Percentiles rank a stretch among this genome's conserved stretches.
Evolutionary conservation across 2,113 vertebrate species (phyloP).

Genomic region (Lucifuga dentata): DNA sequence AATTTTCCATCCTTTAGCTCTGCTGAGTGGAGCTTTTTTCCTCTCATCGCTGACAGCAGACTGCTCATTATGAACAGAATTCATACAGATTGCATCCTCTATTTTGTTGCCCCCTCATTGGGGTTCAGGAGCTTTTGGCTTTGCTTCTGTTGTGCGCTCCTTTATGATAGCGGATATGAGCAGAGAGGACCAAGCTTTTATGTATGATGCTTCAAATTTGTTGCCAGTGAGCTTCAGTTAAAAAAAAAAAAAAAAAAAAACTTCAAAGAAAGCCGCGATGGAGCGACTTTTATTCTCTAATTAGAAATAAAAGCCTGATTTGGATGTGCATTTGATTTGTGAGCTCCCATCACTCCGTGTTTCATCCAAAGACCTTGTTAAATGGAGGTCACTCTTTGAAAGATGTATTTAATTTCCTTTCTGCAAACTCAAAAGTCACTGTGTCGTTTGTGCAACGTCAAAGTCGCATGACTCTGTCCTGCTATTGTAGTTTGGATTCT

Average conservation of each 20-base stretch:
- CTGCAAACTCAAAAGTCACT: slow-evolving; percentile 5
- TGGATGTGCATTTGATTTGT: slow-evolving; percentile 53
- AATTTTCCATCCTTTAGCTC: slow-evolving; percentile 74
- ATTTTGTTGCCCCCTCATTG: slow-evolving; percentile 62
- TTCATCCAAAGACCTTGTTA: slow-evolving; percentile 2
- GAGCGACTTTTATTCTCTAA: slow-evolving; percentile 62
- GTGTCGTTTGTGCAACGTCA: slow-evolving; percentile 6
- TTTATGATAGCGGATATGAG: slow-evolving; percentile 68
- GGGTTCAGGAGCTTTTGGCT: slow-evolving; percentile 57
- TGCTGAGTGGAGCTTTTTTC: slow-evolving; percentile 56
- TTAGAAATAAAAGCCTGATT: slow-evolving; percentile 62
- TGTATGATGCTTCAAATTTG: slow-evolving; percentile 54
- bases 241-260: too few relatives aligned
- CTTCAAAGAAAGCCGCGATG: slow-evolving; percentile 64
- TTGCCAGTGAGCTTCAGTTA: slow-evolving; percentile 37
- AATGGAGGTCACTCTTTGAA: slow-evolving; percentile 16
- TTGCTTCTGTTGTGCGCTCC: slow-evolving; percentile 44
- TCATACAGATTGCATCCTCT: slow-evolving; percentile 75
- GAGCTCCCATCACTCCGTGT: not conserved
- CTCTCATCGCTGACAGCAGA: slow-evolving; percentile 25
- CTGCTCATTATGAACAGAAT: slow-evolving; percentile 72
- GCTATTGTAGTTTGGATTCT: not conserved
- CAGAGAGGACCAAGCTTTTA: slow-evolving; percentile 65
- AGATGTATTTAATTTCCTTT: slow-evolving; percentile 27
- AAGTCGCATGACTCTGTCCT: slow-evolving; percentile 7